Conservation (phyloP, 2,113 vertebrate genomes). For the Tragelaphus scriptus region DNA sequence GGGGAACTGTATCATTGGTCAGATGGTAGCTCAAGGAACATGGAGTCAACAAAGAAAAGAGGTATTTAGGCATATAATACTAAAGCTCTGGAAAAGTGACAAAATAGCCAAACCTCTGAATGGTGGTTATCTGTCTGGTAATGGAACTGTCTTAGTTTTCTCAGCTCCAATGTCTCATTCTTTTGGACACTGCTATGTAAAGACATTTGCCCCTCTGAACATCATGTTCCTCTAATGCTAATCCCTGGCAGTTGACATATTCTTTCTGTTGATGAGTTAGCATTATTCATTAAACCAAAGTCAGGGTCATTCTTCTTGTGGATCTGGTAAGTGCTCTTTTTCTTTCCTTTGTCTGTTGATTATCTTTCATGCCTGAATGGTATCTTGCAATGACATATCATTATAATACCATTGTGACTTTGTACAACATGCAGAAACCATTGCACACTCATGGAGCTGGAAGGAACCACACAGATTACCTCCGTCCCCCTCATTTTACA, state of each 20-base stretch:
- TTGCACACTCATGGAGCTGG: neutral
- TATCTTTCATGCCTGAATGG: neutral
- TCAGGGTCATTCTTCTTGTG: neutral
- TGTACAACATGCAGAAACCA: neutral
- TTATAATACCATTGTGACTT: neutral
- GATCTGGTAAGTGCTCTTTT: neutral
- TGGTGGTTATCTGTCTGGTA: neutral
- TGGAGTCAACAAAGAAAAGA: neutral
- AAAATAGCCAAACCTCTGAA: neutral
- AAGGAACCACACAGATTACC: neutral
- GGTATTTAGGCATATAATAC: neutral
- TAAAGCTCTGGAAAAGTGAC: neutral
- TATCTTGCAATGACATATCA: neutral
- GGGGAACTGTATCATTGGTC: neutral
- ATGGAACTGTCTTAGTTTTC: neutral
- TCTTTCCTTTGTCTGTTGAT: neutral
- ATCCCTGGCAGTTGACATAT: neutral
- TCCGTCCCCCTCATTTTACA: neutral
- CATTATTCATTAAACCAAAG: neutral
- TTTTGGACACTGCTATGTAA: neutral
- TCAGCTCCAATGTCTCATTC: neutral
- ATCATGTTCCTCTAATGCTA: neutral
- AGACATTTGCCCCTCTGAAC: neutral
- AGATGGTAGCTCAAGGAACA: neutral
- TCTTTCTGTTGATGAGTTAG: conserved; percentile 14